These are phyloP conservation scores for Oxyteleia sp. DNA, from an alignment of 2,888 invertebrate genomes.

Conservation along the genomic window DNA sequence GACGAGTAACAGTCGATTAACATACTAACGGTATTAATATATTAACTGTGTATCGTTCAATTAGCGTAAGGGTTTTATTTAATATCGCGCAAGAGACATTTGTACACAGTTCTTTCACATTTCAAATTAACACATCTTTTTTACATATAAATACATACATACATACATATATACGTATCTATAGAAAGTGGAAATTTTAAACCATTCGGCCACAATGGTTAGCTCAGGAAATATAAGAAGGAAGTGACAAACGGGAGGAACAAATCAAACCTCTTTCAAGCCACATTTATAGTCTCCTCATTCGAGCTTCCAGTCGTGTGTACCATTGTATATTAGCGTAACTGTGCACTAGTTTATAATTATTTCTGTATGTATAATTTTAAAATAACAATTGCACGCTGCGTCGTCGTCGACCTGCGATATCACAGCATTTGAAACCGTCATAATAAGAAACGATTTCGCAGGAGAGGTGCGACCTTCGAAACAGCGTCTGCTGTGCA, in stretches of 20 bases:
- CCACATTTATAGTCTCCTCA: constrained; percentile 51
- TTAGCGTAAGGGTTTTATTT: constrained; percentile 71
- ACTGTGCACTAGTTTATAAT: constrained; percentile 48
- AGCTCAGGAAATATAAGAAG: too few species aligned
- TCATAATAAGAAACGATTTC: too few species aligned
- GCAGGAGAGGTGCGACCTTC: too few species aligned
- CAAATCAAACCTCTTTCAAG: constrained; percentile 6
- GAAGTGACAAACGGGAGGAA: constrained; percentile 12
- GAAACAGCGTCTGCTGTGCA: background rate
- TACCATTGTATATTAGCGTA: constrained; percentile 57
- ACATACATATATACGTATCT: constrained; percentile 24
- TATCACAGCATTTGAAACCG: too few species aligned
- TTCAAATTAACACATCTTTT: constrained; percentile 67
- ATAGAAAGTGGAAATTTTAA: constrained; percentile 9
- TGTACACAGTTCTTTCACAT: constrained; percentile 84
- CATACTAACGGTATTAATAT: constrained; percentile 54
- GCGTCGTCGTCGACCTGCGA: too few species aligned
- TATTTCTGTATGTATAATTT: too few species aligned
- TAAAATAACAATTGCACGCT: too few species aligned
- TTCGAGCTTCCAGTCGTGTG: constrained; percentile 68
- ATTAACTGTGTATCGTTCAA: constrained; percentile 50
- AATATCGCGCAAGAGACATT: constrained; percentile 69
- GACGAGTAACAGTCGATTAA: constrained; percentile 22
- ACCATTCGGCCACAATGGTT: constrained; percentile 35
- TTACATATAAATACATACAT: constrained; percentile 29